A percentile compares a stretch with the other conserved stretches of the same genome.
Conservation (phyloP, 2,888 invertebrate genomes). For the Acrobasis consociella region DNA sequence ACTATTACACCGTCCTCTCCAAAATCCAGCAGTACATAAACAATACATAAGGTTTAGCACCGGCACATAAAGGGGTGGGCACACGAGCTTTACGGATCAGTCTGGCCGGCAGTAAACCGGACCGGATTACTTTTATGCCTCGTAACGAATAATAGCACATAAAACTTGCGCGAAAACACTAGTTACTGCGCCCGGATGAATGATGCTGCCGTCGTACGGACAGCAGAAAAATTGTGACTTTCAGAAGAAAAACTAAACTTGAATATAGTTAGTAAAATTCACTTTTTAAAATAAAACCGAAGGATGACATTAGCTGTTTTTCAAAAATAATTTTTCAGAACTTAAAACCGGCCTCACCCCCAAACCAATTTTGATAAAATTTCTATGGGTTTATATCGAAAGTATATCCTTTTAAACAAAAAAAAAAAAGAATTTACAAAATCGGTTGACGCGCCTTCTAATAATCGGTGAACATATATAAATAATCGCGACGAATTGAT, state of each 20-base stretch:
- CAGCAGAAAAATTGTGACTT: constrained; percentile 31
- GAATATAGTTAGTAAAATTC: too few species aligned
- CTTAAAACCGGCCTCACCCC: too few species aligned
- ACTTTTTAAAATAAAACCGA: not conserved
- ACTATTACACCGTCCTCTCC: not conserved
- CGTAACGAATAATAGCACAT: constrained; percentile 82
- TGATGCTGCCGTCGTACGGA: constrained; percentile 42
- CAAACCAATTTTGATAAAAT: too few species aligned
- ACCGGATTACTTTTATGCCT: constrained; percentile 77
- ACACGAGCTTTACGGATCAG: constrained; percentile 59
- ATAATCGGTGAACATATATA: too few species aligned
- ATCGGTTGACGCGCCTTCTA: too few species aligned
- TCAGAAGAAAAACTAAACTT: too few species aligned
- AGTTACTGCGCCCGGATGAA: constrained; percentile 65
- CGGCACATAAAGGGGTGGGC: constrained; percentile 74
- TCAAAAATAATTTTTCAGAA: too few species aligned
- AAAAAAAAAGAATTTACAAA: too few species aligned
- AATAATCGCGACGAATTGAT: too few species aligned
- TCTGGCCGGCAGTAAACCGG: constrained; percentile 66
- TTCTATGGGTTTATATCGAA: too few species aligned
- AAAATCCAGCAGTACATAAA: constrained; percentile 51
- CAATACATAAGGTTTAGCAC: constrained; percentile 72
- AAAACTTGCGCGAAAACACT: constrained; percentile 82
- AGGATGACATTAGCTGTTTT: too few species aligned
- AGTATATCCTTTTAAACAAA: too few species aligned